phyloP scores from a whole-genome alignment of 2,113 vertebrate genomes.

The Pachyramphus minor region DNA sequence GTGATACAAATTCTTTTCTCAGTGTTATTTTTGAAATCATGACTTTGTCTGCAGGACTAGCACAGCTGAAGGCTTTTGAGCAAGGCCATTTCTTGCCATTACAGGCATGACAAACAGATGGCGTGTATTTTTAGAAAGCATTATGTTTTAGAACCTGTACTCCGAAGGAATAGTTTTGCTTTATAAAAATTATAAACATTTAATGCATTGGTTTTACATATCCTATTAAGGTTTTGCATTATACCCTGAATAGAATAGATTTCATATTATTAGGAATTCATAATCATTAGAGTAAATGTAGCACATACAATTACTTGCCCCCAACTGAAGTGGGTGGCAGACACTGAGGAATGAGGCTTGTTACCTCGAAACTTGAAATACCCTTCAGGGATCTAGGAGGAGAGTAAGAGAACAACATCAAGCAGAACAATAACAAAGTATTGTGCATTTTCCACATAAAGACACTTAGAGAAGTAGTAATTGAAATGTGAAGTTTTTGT shows the following conservation, averaged over 20 bases:
- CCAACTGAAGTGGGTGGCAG: not conserved
- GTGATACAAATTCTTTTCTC: not conserved
- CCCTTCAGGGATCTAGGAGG: not conserved
- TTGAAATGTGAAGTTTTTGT: not conserved
- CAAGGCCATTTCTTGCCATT: not conserved
- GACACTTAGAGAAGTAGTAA: not conserved
- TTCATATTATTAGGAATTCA: not conserved
- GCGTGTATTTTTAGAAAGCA: not conserved
- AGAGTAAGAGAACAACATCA: not conserved
- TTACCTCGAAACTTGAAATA: not conserved
- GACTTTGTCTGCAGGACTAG: not conserved
- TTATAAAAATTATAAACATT: not conserved
- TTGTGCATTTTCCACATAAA: not conserved
- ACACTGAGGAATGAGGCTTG: not conserved
- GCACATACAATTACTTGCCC: not conserved
- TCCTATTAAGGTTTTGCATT: not conserved
- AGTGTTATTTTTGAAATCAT: not conserved
- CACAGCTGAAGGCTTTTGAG: not conserved
- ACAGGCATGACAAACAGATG: not conserved
- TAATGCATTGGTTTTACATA: not conserved
- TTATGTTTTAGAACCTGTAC: not conserved
- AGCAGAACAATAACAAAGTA: not conserved
- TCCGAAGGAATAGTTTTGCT: not conserved
- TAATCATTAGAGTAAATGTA: constrained; percentile 6
- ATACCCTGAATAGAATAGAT: not conserved